These are phyloP conservation scores for Oryzaephilus surinamensis DNA, from an alignment of 1,140 invertebrate genomes.

Conservation along the genomic window DNA sequence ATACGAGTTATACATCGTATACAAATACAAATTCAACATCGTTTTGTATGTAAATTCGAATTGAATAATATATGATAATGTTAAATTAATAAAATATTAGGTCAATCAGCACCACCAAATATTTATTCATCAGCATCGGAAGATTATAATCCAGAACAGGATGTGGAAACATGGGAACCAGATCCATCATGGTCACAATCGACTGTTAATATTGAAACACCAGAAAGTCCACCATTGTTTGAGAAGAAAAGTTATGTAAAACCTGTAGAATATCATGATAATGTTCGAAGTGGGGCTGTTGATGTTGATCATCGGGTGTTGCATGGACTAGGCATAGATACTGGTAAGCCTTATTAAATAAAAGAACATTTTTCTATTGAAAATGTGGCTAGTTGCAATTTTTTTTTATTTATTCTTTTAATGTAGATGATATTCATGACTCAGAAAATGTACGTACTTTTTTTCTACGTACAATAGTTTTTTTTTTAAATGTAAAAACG, in stretches of 20 bases:
- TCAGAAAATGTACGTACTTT: too few relatives aligned
- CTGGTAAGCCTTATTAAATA: conserved; percentile 13
- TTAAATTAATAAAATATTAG: background rate
- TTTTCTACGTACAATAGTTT: too few relatives aligned
- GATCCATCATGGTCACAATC: conserved; percentile 21
- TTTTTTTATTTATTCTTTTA: too few relatives aligned
- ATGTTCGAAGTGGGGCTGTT: conserved; percentile 28
- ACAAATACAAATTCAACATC: background rate
- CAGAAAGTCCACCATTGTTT: conserved; percentile 54
- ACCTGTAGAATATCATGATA: conserved; percentile 50
- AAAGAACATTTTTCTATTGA: background rate
- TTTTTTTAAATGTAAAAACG: too few relatives aligned
- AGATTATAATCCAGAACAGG: conserved; percentile 30
- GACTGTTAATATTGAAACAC: conserved; percentile 38
- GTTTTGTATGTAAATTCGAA: conserved; percentile 11
- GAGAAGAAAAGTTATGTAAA: conserved; percentile 43
- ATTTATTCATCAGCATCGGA: conserved; percentile 14
- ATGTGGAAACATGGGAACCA: conserved; percentile 25
- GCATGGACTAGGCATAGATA: conserved; percentile 13
- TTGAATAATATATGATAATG: background rate
- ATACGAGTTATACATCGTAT: conserved; percentile 1
- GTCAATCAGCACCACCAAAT: conserved; percentile 3
- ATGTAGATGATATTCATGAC: too few relatives aligned
- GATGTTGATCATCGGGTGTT: conserved; percentile 48
- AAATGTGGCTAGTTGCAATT: too few relatives aligned